Percentiles rank a stretch among this genome's conserved stretches.
phyloP scores from a whole-genome alignment of 2,888 invertebrate genomes.

The Spatulosminthurus flaviceps region DNA sequence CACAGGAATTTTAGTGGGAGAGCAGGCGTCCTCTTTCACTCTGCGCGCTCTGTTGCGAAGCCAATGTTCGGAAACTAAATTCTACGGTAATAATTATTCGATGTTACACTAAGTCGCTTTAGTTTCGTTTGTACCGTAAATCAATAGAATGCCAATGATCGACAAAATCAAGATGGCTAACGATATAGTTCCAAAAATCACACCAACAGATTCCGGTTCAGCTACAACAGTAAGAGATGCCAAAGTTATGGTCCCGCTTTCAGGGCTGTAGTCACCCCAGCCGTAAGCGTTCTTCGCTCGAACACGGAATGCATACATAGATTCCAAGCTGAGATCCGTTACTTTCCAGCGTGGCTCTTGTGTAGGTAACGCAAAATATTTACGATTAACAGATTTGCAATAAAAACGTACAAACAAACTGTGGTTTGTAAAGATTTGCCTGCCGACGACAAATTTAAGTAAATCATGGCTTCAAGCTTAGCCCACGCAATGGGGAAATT shows the following conservation, averaged over 20 bases:
- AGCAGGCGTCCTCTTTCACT: too few relatives aligned
- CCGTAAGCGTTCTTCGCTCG: constrained; percentile 83
- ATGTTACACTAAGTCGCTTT: not conserved
- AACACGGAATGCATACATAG: constrained; percentile 78
- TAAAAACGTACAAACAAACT: too few relatives aligned
- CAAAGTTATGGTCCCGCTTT: constrained; percentile 73
- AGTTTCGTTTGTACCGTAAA: constrained; percentile 70
- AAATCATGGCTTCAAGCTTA: too few relatives aligned
- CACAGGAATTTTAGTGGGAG: too few relatives aligned
- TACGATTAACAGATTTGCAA: too few relatives aligned
- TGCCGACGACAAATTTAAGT: too few relatives aligned
- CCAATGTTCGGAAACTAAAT: too few relatives aligned
- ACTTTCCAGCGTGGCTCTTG: constrained; percentile 86
- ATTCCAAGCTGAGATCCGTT: constrained; percentile 72
- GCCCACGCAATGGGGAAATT: too few relatives aligned
- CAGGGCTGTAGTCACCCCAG: constrained; percentile 79
- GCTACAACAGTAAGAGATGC: constrained; percentile 69
- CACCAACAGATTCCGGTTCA: constrained; percentile 69
- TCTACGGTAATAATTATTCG: too few relatives aligned
- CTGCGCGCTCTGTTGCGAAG: too few relatives aligned
- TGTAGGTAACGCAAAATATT: too few relatives aligned
- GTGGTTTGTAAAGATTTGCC: too few relatives aligned
- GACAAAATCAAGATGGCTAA: constrained; percentile 68
- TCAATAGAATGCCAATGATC: constrained; percentile 68
- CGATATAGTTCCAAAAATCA: constrained; percentile 73